Base-by-base conservation (phyloP, 2,888 invertebrate genomes). In the Phyto melanocephala region DNA sequence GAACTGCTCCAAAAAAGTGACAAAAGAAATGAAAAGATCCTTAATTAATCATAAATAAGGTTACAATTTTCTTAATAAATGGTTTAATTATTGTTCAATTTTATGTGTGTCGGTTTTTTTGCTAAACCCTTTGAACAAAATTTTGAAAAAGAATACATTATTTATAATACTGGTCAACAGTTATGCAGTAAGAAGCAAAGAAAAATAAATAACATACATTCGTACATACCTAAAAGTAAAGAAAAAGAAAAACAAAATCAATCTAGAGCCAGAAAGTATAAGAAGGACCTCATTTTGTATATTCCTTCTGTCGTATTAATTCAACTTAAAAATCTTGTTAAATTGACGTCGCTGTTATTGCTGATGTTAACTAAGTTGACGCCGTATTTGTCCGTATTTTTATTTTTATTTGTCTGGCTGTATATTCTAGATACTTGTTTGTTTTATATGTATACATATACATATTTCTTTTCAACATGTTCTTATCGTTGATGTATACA, bases 241-340 rank as follows among this genome's bases (percentile, higher is more conserved):
- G 11, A 17, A 22, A 42, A 10, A 28, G 5, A 45, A 45, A 28
- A 42, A 62, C 5, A 42, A 8, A 54, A 67, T 15, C n/a, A n/a
- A n/a, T n/a, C n/a, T n/a, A n/a, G n/a, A n/a, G n/a, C n/a, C n/a
- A 4, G 20, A 47, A 42, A 54, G 24, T 24, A 37, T 13, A 22
- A 37, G 22, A 77, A 77, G 68, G 76, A 54, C 76, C 42, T 68
- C 54, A 15, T 50, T 70, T 45, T 47, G 33, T 72, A 17, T 72
- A 15, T 47, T 65, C 11, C 54, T 50, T 65, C 35, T 45, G 17
- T 35, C n/a, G 17, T 40, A 24, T 22, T n/a, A 52, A n/a, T 65
- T 77, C 42, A 68, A 77, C 60, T 68, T 62, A 50, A 67, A 60
- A 76, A 50, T 75, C 75, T 40, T 60, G 28, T 45, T 50, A 58